Conservation (phyloP, 2,797 vertebrate species). For the Pelochelys cantorii region DNA sequence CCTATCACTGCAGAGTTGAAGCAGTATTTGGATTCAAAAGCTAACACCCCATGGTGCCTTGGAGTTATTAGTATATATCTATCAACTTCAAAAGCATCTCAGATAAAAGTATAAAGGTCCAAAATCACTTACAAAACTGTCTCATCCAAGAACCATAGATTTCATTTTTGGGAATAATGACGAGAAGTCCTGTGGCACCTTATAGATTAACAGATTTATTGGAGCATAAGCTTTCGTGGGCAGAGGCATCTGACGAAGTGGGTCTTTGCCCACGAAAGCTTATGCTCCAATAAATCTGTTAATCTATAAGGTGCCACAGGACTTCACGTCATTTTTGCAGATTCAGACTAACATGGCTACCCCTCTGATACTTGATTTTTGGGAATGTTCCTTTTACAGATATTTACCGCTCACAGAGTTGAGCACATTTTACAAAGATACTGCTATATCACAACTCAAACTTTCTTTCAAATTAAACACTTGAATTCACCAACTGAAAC, state of each 20-base stretch:
- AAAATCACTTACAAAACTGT: not conserved
- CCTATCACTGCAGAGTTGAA: not conserved
- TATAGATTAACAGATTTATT: too few relatives aligned
- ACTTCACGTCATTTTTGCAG: too few relatives aligned
- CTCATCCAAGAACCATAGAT: not conserved
- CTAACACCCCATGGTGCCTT: fast-evolving
- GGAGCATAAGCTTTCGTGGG: too few relatives aligned
- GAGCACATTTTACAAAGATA: not conserved
- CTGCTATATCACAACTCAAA: not conserved
- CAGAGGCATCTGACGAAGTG: too few relatives aligned
- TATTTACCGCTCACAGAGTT: not conserved
- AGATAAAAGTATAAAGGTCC: not conserved
- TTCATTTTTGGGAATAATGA: not conserved
- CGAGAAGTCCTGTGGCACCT: too few relatives aligned
- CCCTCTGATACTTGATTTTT: not conserved
- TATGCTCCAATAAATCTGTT: too few relatives aligned
- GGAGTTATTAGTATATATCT: not conserved
- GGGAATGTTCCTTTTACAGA: not conserved
- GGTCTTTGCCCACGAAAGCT: too few relatives aligned
- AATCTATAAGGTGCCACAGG: too few relatives aligned
- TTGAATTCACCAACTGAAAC: not conserved
- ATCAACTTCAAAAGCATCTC: not conserved
- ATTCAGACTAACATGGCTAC: too few relatives aligned
- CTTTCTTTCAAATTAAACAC: not conserved
- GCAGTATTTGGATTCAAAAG: not conserved